Conservation (phyloP, 1,140 invertebrate genomes). For the Polypedilum vanderplanki region DNA sequence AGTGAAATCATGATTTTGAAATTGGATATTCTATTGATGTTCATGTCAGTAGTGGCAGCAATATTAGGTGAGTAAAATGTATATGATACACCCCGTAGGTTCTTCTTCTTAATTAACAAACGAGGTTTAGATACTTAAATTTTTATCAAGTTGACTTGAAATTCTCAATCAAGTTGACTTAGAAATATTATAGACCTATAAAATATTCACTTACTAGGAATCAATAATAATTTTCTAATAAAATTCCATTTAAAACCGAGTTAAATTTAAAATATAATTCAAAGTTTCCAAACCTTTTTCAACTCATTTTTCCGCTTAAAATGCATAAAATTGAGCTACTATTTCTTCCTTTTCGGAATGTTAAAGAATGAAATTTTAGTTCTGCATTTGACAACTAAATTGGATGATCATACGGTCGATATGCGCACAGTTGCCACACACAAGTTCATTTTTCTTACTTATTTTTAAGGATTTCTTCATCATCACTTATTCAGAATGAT, state of each 20-base stretch:
- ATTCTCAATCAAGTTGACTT: too few species aligned
- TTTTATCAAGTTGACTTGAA: too few species aligned
- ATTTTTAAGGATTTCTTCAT: constrained; percentile 6
- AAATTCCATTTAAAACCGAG: too few species aligned
- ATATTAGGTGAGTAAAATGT: background rate
- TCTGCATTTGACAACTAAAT: constrained; percentile 13
- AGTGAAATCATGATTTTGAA: background rate
- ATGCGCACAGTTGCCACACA: background rate
- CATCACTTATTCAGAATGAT: constrained; percentile 9
- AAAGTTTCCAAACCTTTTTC: background rate
- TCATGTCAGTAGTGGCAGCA: background rate
- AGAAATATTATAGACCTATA: too few species aligned
- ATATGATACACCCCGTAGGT: background rate
- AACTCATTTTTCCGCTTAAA: constrained; percentile 16
- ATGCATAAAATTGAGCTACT: constrained; percentile 20
- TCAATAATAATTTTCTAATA: too few species aligned
- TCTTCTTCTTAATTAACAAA: background rate
- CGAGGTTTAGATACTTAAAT: too few species aligned
- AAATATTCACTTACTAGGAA: too few species aligned
- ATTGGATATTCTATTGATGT: background rate
- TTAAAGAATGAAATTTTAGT: background rate
- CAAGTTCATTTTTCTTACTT: background rate
- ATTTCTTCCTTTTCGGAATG: background rate
- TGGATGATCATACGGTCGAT: constrained; percentile 16
- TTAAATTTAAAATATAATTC: too few species aligned